These are phyloP conservation scores for Nomada ferruginata DNA, from an alignment of 2,888 invertebrate genomes.

Conservation along the genomic window DNA sequence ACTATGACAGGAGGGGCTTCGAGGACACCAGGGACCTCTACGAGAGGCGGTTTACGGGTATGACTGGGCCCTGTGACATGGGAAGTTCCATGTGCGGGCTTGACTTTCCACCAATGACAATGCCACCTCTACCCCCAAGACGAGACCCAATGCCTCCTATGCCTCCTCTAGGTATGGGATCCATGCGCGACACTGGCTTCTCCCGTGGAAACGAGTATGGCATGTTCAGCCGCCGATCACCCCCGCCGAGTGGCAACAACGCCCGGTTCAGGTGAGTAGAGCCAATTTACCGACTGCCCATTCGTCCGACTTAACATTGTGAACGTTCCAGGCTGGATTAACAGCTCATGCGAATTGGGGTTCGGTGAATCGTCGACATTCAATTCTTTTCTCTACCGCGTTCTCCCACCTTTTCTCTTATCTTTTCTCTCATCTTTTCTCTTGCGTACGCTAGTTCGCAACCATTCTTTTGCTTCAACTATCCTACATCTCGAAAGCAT, in stretches of 20 bases:
- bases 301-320: conserved; percentile 82
- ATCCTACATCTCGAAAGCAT: too few relatives aligned
- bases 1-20: conserved; percentile 91
- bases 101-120: conserved; percentile 87
- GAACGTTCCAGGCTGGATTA: conserved; percentile 81
- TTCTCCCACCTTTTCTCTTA: conserved; percentile 52
- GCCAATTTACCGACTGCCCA: conserved; percentile 68
- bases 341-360: conserved; percentile 82
- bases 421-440: conserved; percentile 6
- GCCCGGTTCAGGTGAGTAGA: conserved; percentile 83
- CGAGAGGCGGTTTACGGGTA: conserved; percentile 90
- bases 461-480: too few relatives aligned
- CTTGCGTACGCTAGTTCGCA: too few relatives aligned
- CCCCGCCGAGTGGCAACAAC: conserved; percentile 86
- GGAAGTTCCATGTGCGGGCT: conserved; percentile 85
- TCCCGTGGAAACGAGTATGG: conserved; percentile 89
- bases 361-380: conserved; percentile 76
- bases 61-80: conserved; percentile 86
- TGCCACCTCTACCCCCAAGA: conserved; percentile 89
- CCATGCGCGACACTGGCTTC: conserved; percentile 88
- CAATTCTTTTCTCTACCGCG: conserved; percentile 47
- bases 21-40: conserved; percentile 92
- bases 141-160: conserved; percentile 92
- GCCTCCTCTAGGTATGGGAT: conserved; percentile 89
- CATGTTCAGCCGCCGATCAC: conserved; percentile 93